Percentiles rank a stretch among this genome's conserved stretches.
phyloP scores from a whole-genome alignment of 1,140 invertebrate species.

The Brachionus plicatilis region DNA sequence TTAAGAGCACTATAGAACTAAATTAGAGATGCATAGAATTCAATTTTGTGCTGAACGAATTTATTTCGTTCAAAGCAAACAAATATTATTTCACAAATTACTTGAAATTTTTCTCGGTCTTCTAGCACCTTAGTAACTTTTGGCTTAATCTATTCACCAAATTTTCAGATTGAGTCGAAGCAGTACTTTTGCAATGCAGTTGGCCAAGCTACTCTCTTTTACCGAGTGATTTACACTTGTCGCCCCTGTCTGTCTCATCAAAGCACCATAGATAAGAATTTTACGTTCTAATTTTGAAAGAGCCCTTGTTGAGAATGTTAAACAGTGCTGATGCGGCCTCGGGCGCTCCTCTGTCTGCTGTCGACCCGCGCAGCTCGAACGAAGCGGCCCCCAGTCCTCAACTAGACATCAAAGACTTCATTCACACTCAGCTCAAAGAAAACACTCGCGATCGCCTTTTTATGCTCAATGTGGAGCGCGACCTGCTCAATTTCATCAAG shows the following conservation, averaged over 20 bases:
- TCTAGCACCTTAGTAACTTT: background rate
- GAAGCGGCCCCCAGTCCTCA: background rate
- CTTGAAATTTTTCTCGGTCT: background rate
- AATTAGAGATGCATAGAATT: background rate
- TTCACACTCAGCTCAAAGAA: constrained; percentile 24
- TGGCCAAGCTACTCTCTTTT: background rate
- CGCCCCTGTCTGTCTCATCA: background rate
- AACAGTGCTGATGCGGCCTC: background rate
- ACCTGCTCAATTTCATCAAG: constrained; percentile 6
- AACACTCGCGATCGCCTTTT: constrained; percentile 20
- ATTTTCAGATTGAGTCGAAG: background rate
- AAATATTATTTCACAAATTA: background rate
- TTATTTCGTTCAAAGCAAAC: background rate
- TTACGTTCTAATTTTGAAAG: background rate
- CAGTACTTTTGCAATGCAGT: background rate
- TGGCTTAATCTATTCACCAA: background rate
- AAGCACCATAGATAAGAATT: background rate
- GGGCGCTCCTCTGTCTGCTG: background rate
- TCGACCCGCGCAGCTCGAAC: background rate
- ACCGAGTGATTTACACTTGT: background rate
- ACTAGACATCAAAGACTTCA: constrained; percentile 12
- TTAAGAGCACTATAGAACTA: background rate
- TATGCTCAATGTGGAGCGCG: constrained; percentile 24
- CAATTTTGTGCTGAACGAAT: background rate
- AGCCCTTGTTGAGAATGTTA: background rate